Base-by-base conservation (phyloP, 2,888 invertebrate species). In the Teinopalpus imperialis region DNA sequence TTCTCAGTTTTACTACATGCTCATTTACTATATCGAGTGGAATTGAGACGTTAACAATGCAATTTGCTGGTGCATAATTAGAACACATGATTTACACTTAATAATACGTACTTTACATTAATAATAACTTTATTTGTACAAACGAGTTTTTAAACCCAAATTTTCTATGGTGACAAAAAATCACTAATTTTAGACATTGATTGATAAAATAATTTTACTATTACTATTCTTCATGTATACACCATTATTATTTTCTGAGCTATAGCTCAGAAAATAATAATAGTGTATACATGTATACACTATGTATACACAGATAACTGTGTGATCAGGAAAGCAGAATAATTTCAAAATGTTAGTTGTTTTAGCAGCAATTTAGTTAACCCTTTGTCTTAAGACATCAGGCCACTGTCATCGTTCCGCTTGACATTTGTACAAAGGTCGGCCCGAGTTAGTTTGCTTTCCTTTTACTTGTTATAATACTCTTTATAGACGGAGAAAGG, bases 341-440 rank as follows among this genome's bases (percentile, higher is more conserved):
- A 75, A 74, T 72, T 74, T 61, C n/a, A 63, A 61, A 55, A 59
- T 57, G 63, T 66, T 59, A 36, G 24, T 8, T 13, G 6, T 8
- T 13, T 9, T 2, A 10, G n/a, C n/a, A n/a, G n/a, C 65, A 66
- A 69, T 63, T 67, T 68, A 63, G 53, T 79, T 74, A 86, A 79
- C 81, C 82, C 83, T 83, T 86, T 85, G 87, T 86, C 83, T 85
- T 76, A 83, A 83, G 81, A 80, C 74, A 74, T 74, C 68, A 68
- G 67, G 73, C 68, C 74, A 67, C 67, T 70, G 76, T 66, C 73
- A 70, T 69, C 61, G 69, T 73, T 72, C 73, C 74, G 78, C 70
- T 68, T 88, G 88, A 77, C 88, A 88, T 88, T 88, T 86, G 66
- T 76, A 66, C 66, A 87, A 88, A 88, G 87, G 88, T 86, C 75